Base-by-base conservation (phyloP, 2,113 vertebrate genomes). In the Paralichthys olivaceus region DNA sequence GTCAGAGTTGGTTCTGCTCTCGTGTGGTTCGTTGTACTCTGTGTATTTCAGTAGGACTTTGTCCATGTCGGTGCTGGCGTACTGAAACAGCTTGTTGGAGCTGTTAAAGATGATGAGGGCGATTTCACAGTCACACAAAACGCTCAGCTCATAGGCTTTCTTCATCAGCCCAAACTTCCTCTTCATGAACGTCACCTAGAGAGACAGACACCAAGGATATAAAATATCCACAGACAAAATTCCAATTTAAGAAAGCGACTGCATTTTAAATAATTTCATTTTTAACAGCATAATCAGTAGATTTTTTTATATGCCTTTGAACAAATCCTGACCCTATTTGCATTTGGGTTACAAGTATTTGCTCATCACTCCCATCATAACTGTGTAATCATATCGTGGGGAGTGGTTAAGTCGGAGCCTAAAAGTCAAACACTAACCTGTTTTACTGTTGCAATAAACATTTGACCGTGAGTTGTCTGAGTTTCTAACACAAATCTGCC, bases 71-170 rank as follows among this genome's bases (percentile, higher is more conserved):
- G 97, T 98, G 95, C 97, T 98, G 89, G 98, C 97, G 53, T 99
- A 99, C 92, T 99, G 98, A 91, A 99, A 99, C 85, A 99, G 95
- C 92, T 98, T 98, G 95, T 98, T 99, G 91, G 97, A 97, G 93
- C 97, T 96, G 95, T 99, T 99, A 95, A 99, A 98, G 93, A 99
- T 98, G 93, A 99, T 99, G 93, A 99, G 95, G 45, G 98, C 97
- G 82, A 99, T 99, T 92, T 99, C 98, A 91, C 98, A 99, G 96
- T 99, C 97, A 87, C 98, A 99, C 80, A 99, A 95, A 73, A 99
- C 97, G 63, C 98, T 99, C 90, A 99, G 87, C 90, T 99, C 97
- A 25, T 99, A 99, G 20, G 97, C 98, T 86, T 99, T 99, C 96
- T 99, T 99, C 97, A 99, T 99, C 92, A 99, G 91, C 53, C 97